Evolutionary conservation across 2,113 vertebrate species (phyloP).

Genomic region (Odocoileus hemionus): DNA sequence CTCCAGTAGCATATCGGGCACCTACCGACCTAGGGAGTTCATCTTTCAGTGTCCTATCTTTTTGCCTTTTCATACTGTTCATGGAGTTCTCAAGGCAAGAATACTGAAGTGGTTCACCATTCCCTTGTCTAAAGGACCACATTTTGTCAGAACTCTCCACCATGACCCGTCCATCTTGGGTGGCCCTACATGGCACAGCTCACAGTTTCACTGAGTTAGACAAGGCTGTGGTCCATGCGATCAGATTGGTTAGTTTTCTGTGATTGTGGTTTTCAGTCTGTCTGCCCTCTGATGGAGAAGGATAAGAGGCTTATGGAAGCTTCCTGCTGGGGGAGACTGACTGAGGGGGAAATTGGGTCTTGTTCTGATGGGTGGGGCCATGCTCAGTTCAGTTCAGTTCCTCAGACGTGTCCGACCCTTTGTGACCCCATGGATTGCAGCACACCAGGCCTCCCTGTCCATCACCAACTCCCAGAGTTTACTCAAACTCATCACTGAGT

Average conservation of each 20-base stretch:
- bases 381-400: not conserved
- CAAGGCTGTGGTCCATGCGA: not conserved
- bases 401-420: rapidly evolving
- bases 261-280: not conserved
- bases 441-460: not conserved
- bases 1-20: not conserved
- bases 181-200: not conserved
- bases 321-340: not conserved
- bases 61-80: not conserved
- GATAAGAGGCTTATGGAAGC: not conserved
- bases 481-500: not conserved
- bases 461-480: not conserved
- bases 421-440: not conserved
- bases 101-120: not conserved
- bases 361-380: not conserved
- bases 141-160: not conserved
- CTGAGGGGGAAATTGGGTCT: not conserved
- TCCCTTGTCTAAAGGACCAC: not conserved
- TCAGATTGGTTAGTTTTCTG: not conserved
- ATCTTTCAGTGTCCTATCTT: not conserved
- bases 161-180: not conserved
- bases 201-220: not conserved
- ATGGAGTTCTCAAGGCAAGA: not conserved
- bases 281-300: not conserved
- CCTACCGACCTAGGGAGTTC: not conserved